These are phyloP conservation scores for Nysson spinosus DNA, from an alignment of 2,888 invertebrate species.

Conservation along the genomic window DNA sequence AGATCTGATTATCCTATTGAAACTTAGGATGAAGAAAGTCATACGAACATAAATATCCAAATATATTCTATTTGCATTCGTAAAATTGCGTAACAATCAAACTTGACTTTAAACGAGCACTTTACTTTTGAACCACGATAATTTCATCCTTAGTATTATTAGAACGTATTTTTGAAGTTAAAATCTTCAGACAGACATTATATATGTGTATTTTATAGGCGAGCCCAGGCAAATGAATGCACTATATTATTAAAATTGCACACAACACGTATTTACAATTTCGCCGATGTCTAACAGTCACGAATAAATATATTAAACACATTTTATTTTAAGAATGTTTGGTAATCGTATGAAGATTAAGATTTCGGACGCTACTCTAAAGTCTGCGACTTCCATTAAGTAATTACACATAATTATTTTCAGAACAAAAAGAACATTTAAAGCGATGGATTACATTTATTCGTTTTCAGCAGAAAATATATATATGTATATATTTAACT, in stretches of 20 bases:
- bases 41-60: no score
- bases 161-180: no score
- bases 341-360: constrained; percentile 18
- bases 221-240: constrained; percentile 8
- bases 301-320: constrained; percentile 45
- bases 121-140: no score
- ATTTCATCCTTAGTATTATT: no score
- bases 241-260: constrained; percentile 33
- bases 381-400: neutral
- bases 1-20: no score
- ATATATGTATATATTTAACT: constrained; percentile 26
- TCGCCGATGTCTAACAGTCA: constrained; percentile 18
- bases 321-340: constrained; percentile 19
- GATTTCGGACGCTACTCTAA: constrained; percentile 11
- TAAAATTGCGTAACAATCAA: no score
- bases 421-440: no score
- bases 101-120: no score
- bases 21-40: no score
- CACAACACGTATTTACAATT: constrained; percentile 42
- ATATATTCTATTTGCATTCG: no score
- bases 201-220: constrained; percentile 11
- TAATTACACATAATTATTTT: no score
- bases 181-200: no score
- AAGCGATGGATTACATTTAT: constrained; percentile 8
- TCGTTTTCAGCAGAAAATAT: constrained; percentile 13